A percentile compares a stretch with the other conserved stretches of the same genome.
Conservation (phyloP, 2,797 vertebrate species). For the Brachyalestes nurse region DNA sequence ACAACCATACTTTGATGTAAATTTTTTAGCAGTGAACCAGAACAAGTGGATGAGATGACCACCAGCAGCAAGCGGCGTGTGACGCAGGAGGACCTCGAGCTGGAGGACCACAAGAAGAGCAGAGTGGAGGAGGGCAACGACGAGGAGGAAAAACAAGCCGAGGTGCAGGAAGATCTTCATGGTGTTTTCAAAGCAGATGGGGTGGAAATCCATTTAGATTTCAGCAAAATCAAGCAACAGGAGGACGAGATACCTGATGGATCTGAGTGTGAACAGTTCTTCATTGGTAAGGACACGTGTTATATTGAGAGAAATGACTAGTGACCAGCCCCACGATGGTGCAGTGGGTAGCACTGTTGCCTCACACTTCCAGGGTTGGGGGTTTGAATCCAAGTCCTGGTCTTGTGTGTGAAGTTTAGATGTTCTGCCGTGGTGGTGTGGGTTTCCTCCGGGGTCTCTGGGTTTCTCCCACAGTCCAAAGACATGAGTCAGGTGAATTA, state of each 20-base stretch:
- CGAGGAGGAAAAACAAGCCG: constrained; percentile 57
- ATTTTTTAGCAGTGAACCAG: constrained; percentile 50
- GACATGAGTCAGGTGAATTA: too few species aligned
- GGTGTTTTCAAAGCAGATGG: constrained; percentile 70
- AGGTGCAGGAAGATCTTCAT: constrained; percentile 63
- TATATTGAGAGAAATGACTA: background rate
- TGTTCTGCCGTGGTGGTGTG: too few species aligned
- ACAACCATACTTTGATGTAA: constrained; percentile 68
- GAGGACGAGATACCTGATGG: constrained; percentile 45
- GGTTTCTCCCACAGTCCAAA: too few species aligned
- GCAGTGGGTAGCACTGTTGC: too few species aligned
- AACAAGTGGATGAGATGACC: constrained; percentile 58
- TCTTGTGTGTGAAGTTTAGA: too few species aligned
- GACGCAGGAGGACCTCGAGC: constrained; percentile 63
- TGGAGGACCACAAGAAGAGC: constrained; percentile 71
- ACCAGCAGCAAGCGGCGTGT: constrained; percentile 65
- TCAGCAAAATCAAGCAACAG: constrained; percentile 57
- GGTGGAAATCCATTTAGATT: constrained; percentile 68
- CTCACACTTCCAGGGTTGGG: too few species aligned
- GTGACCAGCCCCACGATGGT: too few species aligned
- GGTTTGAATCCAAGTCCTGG: too few species aligned
- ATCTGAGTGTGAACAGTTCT: constrained; percentile 63
- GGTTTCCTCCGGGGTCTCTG: too few species aligned
- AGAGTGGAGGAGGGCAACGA: constrained; percentile 61
- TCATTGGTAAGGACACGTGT: constrained; percentile 71